Conservation (phyloP, 2,113 vertebrate genomes). For the Hipposideros armiger region DNA sequence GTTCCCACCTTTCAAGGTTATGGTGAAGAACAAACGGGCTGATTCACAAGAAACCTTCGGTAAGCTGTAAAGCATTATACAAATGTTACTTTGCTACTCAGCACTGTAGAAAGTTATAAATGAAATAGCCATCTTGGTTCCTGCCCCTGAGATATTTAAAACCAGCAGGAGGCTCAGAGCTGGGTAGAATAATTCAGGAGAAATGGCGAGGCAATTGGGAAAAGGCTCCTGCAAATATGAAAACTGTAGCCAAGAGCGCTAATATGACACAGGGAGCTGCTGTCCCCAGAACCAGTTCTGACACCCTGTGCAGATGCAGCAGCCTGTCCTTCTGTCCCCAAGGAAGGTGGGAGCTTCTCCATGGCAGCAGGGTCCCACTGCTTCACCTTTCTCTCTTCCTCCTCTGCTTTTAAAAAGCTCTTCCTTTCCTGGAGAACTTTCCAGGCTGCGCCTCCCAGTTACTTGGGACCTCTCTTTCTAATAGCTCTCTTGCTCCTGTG, state of each 20-base stretch:
- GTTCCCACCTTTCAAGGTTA: not conserved
- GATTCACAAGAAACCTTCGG: not conserved
- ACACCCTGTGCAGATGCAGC: not conserved
- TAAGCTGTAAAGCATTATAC: not conserved
- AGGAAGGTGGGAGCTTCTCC: not conserved
- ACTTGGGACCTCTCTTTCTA: not conserved
- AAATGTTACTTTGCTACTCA: not conserved
- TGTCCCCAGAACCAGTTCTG: not conserved
- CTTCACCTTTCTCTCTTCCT: not conserved
- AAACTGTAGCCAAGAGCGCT: not conserved
- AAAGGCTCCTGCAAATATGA: not conserved
- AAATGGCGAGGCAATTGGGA: not conserved
- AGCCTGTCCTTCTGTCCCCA: not conserved
- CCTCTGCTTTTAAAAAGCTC: not conserved
- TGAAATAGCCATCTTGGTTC: not conserved
- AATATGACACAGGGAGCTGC: not conserved
- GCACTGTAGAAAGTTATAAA: not conserved
- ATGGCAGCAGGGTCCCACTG: accelerated
- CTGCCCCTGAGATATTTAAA: slow-evolving; percentile 38
- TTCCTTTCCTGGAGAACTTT: not conserved
- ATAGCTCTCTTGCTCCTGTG: not conserved
- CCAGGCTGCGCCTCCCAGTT: not conserved
- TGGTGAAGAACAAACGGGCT: not conserved
- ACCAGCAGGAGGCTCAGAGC: slow-evolving; percentile 9
- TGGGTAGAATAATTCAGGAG: slow-evolving; percentile 48